Evolutionary conservation across 1,140 invertebrate genomes (phyloP), one percentile per base, ranked within the genome.

Genomic region (Drosophila grimshawi): DNA sequence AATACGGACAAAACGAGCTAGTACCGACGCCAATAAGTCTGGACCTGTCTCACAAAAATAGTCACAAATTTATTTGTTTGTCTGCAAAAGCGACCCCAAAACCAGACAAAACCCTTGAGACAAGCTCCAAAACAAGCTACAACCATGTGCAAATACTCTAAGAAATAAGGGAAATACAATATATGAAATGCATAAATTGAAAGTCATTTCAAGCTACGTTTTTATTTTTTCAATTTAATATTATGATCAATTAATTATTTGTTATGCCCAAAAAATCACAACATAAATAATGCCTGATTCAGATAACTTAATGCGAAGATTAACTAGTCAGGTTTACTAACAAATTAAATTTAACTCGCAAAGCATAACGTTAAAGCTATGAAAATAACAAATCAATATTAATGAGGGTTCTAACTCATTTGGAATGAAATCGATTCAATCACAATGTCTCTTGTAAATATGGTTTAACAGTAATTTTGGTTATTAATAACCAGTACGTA

Each of bases 21-120:
- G 30, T 3, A 41, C 32, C 45, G 83, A 71, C 83, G 83, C 83
- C 83, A 80, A 88, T 62, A 88, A 66, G 83, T 86, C 83, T 86
- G 80, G 76, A 83, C 83, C 70, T 80, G 70, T 72, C 69, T 62
- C 57, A 67, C 51, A 74, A 59, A 64, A 86, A 71, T 61, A 67
- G 53, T 76, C 52, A 27, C 43, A 75, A 81, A 86, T 81, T 86
- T 86, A 86, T 86, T 86, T 86, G 76, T 76, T 77, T 76, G 43
- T 71, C 57, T 41, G 52, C 62, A 63, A 46, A 62, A 57, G 61
- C 60, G 71, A 65, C 68, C 66, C 65, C 67, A 52, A 5, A 72
- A 65, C 37, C 56, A 60, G 69, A 41, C 74, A 73, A 74, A 61
- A 53, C 43, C 7, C 39, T 43, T 52, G 39, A n/a, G n/a, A 65